Evolutionary conservation across 2,888 invertebrate genomes (phyloP).

Genomic region (Drosophila paranaensis): DNA sequence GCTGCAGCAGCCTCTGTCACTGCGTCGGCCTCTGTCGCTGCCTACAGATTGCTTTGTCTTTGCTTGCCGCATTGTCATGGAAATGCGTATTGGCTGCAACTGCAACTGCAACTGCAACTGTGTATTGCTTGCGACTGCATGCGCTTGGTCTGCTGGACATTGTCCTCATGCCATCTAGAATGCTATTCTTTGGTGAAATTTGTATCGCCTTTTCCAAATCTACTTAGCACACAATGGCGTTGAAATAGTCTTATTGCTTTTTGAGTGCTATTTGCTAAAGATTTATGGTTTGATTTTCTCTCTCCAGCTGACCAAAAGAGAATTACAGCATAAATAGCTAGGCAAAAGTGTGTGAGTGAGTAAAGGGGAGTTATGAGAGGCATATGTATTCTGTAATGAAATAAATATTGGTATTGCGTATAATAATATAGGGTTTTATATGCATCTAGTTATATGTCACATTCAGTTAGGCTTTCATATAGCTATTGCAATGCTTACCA

Average conservation of each 20-base stretch:
- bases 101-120: conserved; percentile 27
- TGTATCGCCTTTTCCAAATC: conserved; percentile 84
- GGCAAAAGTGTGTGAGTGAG: background rate
- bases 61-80: conserved; percentile 65
- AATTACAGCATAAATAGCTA: conserved; percentile 23
- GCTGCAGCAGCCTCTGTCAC: conserved; percentile 12
- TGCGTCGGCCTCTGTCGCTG: background rate
- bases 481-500: background rate
- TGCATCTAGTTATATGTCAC: background rate
- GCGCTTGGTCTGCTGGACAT: conserved; percentile 42
- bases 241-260: conserved; percentile 82
- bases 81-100: conserved; percentile 57
- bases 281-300: conserved; percentile 76
- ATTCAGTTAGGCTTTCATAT: background rate
- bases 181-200: conserved; percentile 76
- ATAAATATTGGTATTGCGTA: too few species aligned
- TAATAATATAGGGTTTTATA: too few species aligned
- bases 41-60: conserved; percentile 44
- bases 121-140: conserved; percentile 37
- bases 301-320: conserved; percentile 12
- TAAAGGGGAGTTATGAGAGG: background rate
- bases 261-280: conserved; percentile 80
- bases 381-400: background rate
- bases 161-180: conserved; percentile 56
- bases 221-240: conserved; percentile 84